Evolutionary conservation across 1,140 invertebrate species (phyloP).

Genomic region (Oryctes rhinoceros): DNA sequence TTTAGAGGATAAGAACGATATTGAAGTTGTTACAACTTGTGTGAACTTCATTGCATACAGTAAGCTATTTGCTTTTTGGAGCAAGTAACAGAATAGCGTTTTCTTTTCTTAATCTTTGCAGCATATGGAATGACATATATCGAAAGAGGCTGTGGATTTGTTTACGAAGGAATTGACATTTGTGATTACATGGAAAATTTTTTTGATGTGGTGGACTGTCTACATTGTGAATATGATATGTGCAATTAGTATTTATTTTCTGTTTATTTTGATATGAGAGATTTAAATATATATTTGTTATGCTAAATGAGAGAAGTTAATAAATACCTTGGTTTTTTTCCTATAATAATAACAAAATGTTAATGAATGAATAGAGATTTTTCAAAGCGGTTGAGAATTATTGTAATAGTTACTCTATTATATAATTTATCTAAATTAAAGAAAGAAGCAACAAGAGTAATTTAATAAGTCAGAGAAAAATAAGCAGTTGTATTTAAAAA

Average conservation of each 20-base stretch:
- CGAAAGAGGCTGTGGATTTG: slow-evolving; percentile 27
- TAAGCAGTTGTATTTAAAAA: too few relatives aligned
- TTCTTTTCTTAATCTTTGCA: background rate
- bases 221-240: slow-evolving; percentile 15
- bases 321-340: too few relatives aligned
- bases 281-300: background rate
- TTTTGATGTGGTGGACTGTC: background rate
- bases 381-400: too few relatives aligned
- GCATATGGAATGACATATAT: background rate
- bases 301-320: too few relatives aligned
- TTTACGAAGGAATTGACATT: slow-evolving; percentile 37
- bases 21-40: slow-evolving; percentile 12
- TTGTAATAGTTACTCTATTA: too few relatives aligned
- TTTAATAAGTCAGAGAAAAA: too few relatives aligned
- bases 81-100: background rate
- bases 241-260: slow-evolving; percentile 19
- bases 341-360: too few relatives aligned
- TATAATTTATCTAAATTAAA: too few relatives aligned
- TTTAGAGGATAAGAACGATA: background rate
- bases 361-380: too few relatives aligned
- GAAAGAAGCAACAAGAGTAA: too few relatives aligned
- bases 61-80: background rate
- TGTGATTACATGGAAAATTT: slow-evolving; percentile 20
- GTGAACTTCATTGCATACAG: background rate
- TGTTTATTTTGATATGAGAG: background rate